phyloP scores from a whole-genome alignment of 2,888 invertebrate genomes.

The Diachrysia chrysitis region DNA sequence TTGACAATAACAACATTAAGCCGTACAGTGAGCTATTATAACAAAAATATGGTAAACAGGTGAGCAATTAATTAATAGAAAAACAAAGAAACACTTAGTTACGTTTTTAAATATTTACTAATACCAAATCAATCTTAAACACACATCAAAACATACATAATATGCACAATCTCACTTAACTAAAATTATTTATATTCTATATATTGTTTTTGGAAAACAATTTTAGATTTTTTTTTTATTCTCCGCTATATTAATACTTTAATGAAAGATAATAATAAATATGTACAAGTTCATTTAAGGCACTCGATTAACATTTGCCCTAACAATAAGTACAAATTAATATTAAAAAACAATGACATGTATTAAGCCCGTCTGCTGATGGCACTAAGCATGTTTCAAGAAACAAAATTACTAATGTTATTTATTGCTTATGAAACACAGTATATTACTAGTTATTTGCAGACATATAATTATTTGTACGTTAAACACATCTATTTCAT shows the following conservation, averaged over 20 bases:
- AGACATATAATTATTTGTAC: constrained; percentile 84
- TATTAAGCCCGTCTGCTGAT: constrained; percentile 81
- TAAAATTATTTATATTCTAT: constrained; percentile 80
- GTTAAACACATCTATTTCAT: constrained; percentile 78
- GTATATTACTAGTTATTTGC: constrained; percentile 79
- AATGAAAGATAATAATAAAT: constrained; percentile 80
- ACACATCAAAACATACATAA: constrained; percentile 89
- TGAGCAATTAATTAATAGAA: constrained; percentile 8
- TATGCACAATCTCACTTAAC: constrained; percentile 89
- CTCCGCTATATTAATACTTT: constrained; percentile 80
- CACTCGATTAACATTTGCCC: constrained; percentile 82
- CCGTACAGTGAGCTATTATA: neutral
- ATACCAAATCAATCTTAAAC: constrained; percentile 88
- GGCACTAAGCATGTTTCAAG: constrained; percentile 85
- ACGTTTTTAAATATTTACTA: constrained; percentile 87
- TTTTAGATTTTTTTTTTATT: constrained; percentile 82
- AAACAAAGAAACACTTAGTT: constrained; percentile 59
- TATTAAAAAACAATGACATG: constrained; percentile 80
- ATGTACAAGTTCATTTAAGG: constrained; percentile 87
- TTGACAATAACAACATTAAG: neutral
- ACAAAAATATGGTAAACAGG: neutral
- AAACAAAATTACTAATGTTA: constrained; percentile 70
- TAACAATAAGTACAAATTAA: constrained; percentile 86
- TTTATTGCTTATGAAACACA: constrained; percentile 79
- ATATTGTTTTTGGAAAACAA: constrained; percentile 87